Percentiles rank a stretch among this genome's conserved stretches.
These are phyloP conservation scores for Platysternon megacephalum DNA, from an alignment of 2,113 vertebrate genomes.

Conservation along the genomic window DNA sequence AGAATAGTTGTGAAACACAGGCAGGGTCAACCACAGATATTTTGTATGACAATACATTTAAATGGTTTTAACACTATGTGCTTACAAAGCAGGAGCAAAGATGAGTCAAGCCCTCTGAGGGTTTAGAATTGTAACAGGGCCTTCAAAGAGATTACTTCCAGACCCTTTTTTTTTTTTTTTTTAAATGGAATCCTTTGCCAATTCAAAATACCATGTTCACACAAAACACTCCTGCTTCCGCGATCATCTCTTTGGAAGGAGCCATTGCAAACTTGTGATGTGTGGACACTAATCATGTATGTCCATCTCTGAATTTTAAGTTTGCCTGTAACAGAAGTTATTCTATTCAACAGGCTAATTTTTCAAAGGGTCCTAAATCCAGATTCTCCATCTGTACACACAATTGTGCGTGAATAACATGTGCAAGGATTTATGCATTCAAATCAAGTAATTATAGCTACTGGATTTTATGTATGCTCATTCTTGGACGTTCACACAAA, in stretches of 20 bases:
- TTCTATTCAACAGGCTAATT: neutral
- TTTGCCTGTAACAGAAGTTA: conserved; percentile 26
- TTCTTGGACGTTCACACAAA: neutral
- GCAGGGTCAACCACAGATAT: conserved; percentile 52
- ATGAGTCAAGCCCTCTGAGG: conserved; percentile 38
- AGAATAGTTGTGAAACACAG: conserved; percentile 60
- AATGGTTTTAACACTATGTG: conserved; percentile 50
- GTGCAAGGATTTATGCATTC: neutral
- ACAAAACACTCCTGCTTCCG: conserved; percentile 19
- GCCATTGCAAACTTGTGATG: conserved; percentile 23
- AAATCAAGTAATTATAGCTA: neutral
- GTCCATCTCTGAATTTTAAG: conserved; percentile 1
- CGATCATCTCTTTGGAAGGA: conserved; percentile 48
- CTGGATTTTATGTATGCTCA: neutral
- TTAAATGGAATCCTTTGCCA: conserved; percentile 27
- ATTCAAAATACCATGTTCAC: conserved; percentile 48
- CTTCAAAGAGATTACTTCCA: conserved; percentile 63
- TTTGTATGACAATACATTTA: conserved; percentile 50
- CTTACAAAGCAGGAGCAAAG: conserved; percentile 41
- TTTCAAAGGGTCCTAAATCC: conserved; percentile 52
- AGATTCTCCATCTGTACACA: conserved; percentile 4
- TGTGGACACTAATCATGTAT: neutral
- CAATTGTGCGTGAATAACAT: conserved; percentile 9
- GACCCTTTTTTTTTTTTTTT: conserved; percentile 53
- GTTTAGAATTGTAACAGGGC: conserved; percentile 39